These are phyloP conservation scores for Istiophorus platypterus DNA, from an alignment of 2,113 vertebrate species.

Conservation along the genomic window DNA sequence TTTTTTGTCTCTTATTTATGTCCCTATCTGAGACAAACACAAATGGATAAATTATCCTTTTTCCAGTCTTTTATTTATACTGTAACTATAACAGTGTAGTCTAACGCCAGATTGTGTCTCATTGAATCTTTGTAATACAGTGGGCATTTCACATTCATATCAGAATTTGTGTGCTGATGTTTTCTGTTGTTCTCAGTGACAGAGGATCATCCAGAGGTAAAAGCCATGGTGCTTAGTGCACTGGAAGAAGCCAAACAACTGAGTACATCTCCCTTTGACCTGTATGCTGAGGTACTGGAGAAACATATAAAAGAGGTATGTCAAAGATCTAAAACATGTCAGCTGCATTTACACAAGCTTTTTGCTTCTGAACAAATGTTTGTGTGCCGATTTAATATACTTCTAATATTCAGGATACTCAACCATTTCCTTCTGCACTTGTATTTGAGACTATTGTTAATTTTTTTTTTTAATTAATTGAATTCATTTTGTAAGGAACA, in stretches of 20 bases:
- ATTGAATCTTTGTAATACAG: background rate
- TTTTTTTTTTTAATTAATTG: background rate
- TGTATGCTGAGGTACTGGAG: conserved; percentile 82
- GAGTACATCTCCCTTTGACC: conserved; percentile 61
- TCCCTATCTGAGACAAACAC: background rate
- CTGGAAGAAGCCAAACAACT: conserved; percentile 72
- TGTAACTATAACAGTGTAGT: background rate
- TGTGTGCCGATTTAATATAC: background rate
- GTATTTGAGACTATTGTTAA: background rate
- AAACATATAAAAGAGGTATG: conserved; percentile 84
- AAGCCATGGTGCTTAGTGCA: conserved; percentile 79
- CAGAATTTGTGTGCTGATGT: background rate
- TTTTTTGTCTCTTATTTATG: too few relatives aligned
- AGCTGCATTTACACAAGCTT: background rate
- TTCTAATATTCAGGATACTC: background rate
- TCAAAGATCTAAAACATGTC: conserved; percentile 17
- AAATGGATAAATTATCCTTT: background rate
- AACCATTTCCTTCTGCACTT: background rate
- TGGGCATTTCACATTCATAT: background rate
- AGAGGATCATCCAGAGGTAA: conserved; percentile 88
- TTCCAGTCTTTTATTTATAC: background rate
- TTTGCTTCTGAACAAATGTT: background rate
- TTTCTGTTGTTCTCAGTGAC: conserved; percentile 75
- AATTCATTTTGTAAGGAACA: background rate
- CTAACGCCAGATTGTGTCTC: background rate